Evolutionary conservation across 2,888 invertebrate genomes (phyloP), one percentile per base, ranked within the genome.

Genomic region (Erebia ligea): DNA sequence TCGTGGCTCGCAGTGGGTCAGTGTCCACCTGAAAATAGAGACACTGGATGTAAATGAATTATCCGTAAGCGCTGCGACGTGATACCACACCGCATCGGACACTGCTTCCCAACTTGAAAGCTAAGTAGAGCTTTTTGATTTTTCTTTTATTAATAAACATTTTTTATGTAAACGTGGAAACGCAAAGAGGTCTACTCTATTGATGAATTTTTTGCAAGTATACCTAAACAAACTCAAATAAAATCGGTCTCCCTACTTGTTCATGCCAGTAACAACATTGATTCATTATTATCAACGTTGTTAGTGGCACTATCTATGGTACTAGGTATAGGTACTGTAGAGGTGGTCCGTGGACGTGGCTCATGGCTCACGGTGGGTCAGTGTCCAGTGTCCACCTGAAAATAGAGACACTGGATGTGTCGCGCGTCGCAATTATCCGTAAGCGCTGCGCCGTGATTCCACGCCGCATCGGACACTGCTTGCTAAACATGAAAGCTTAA

Each of bases 371-470:
- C 66, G 15, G 40, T 65, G 67, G 72, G 72, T 62, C 58, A 66
- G 52, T 42, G 62, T 66, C 21, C 72, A 66, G n/a, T n/a, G n/a
- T n/a, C n/a, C n/a, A n/a, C 62, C 71, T 76, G 73, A 73, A 76
- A 76, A 76, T 74, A 70, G 73, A 48, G 57, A 52, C 76, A 78
- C 80, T 75, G 83, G 80, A 80, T 82, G 83, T 88, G 88, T n/a
- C n/a, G n/a, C n/a, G n/a, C n/a, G n/a, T n/a, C n/a, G n/a, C n/a
- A 87, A 87, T 89, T 91, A 88, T 82, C 84, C 82, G 78, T 83
- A 85, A 87, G 86, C 84, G 84, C 81, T 76, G 83, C 81, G 84
- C 89, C 91, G 91, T 90, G 90, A 89, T 88, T 84, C 81, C 79
- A 79, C 79, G 78, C 84, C 80, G 79, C 80, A 79, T 67, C 34